A percentile compares a stretch with the other conserved stretches of the same genome.
phyloP scores from a whole-genome alignment of 2,888 invertebrate genomes.

The Cabera pusaria region DNA sequence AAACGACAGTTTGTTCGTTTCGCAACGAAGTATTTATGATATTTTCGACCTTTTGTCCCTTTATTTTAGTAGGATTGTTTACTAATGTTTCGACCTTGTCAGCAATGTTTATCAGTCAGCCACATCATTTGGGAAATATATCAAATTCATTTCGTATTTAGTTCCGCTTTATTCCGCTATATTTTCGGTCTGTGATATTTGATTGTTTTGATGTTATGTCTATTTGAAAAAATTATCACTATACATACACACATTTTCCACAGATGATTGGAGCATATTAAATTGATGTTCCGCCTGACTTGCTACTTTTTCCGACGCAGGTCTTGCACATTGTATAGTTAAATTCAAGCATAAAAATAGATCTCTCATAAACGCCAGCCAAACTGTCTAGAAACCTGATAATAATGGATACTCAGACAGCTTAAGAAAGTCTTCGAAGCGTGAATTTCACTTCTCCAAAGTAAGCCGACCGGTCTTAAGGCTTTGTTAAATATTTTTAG shows the following conservation, averaged over 20 bases:
- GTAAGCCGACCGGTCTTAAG: conserved; percentile 4
- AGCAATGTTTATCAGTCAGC: conserved; percentile 18
- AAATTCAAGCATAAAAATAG: no score
- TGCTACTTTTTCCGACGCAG: no score
- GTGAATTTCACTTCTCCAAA: conserved; percentile 13
- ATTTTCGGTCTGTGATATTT: no score
- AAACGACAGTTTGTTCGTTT: conserved; percentile 2
- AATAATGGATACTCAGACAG: conserved; percentile 11
- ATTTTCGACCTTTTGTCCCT: conserved; percentile 20
- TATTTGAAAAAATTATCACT: no score
- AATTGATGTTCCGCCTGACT: no score
- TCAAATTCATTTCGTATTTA: no score
- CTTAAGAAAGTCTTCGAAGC: conserved; percentile 5
- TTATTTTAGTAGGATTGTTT: conserved; percentile 20
- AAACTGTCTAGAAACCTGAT: conserved; percentile 12
- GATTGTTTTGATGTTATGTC: no score
- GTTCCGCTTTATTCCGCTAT: no score
- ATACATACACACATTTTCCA: no score
- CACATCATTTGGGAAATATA: conserved; percentile 13
- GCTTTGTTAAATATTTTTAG: conserved; percentile 2
- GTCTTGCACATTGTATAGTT: no score
- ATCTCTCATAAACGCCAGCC: no score
- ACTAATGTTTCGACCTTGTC: conserved; percentile 18
- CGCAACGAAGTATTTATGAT: conserved; percentile 30
- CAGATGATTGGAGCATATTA: no score